phyloP scores from a whole-genome alignment of 2,888 invertebrate species.

The Psococerastis gibbosa region DNA sequence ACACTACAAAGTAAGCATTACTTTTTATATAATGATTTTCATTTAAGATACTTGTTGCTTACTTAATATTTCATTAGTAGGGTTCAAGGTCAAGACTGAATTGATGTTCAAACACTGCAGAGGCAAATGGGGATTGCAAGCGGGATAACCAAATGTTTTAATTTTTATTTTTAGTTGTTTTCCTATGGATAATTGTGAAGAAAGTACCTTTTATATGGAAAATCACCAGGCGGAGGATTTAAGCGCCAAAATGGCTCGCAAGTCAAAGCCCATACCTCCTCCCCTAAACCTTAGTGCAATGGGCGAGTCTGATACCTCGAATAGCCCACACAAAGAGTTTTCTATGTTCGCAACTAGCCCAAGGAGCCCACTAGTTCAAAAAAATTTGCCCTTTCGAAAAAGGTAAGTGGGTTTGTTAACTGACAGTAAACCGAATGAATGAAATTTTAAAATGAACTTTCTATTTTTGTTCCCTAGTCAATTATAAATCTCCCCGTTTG shows the following conservation, averaged over 20 bases:
- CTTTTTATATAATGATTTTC: too few species aligned
- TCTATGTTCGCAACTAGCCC: constrained; percentile 18
- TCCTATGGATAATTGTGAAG: constrained; percentile 1
- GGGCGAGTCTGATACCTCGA: constrained; percentile 9
- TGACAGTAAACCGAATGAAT: too few species aligned
- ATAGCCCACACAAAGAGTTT: constrained; percentile 16
- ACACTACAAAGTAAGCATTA: too few species aligned
- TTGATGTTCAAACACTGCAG: constrained; percentile 1
- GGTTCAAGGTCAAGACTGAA: constrained; percentile 9
- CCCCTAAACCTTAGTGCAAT: constrained; percentile 17
- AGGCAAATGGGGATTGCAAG: constrained; percentile 4
- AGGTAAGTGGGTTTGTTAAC: too few species aligned
- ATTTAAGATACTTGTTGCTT: too few species aligned
- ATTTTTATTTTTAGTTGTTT: background rate
- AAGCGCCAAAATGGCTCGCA: constrained; percentile 17
- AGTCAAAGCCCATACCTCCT: constrained; percentile 19
- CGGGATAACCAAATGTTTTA: background rate
- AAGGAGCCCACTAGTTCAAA: constrained; percentile 18
- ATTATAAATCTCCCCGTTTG: too few species aligned
- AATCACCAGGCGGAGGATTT: constrained; percentile 18
- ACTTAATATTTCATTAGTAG: constrained; percentile 5
- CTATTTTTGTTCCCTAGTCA: too few species aligned
- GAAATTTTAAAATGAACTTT: too few species aligned
- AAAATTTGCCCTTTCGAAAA: constrained; percentile 19
- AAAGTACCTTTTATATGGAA: constrained; percentile 2